A percentile compares a stretch with the other conserved stretches of the same genome.
These are phyloP conservation scores for Caenorhabditis brenneri DNA, from an alignment of 1,140 invertebrate genomes.

Conservation along the genomic window DNA sequence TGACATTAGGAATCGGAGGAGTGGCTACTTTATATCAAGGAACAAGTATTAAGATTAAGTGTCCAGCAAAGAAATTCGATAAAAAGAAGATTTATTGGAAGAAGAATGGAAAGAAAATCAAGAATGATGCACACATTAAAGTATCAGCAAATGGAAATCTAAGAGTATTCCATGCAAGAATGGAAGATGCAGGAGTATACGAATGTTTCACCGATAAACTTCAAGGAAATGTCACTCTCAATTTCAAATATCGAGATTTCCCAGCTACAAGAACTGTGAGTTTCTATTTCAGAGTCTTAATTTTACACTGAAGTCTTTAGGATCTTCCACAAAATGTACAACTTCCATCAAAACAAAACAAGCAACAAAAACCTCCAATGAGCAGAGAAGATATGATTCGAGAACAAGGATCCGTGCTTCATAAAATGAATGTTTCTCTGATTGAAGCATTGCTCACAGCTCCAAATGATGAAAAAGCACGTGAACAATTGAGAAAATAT, in stretches of 20 bases:
- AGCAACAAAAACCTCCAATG: constrained; percentile 45
- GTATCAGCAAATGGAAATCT: constrained; percentile 68
- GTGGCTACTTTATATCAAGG: constrained; percentile 64
- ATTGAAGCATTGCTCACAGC: constrained; percentile 38
- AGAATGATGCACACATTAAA: constrained; percentile 69
- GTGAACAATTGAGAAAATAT: constrained; percentile 43
- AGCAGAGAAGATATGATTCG: not conserved
- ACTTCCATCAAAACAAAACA: constrained; percentile 55
- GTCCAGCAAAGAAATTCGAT: constrained; percentile 63
- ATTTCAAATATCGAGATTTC: constrained; percentile 59
- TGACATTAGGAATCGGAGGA: constrained; percentile 68
- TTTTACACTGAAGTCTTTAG: too few species aligned
- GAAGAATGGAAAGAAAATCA: constrained; percentile 64
- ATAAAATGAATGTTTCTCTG: constrained; percentile 23
- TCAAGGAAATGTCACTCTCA: constrained; percentile 67
- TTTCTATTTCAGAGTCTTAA: not conserved
- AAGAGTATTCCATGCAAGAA: constrained; percentile 67
- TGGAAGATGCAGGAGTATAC: constrained; percentile 68
- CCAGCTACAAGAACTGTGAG: not conserved
- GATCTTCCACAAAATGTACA: constrained; percentile 48
- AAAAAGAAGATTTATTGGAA: constrained; percentile 64
- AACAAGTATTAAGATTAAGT: constrained; percentile 67
- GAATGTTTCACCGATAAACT: constrained; percentile 64
- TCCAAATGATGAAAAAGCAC: constrained; percentile 42
- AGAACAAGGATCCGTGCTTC: constrained; percentile 10